phyloP scores from a whole-genome alignment of 2,113 vertebrate genomes.

The Prolemur simus region DNA sequence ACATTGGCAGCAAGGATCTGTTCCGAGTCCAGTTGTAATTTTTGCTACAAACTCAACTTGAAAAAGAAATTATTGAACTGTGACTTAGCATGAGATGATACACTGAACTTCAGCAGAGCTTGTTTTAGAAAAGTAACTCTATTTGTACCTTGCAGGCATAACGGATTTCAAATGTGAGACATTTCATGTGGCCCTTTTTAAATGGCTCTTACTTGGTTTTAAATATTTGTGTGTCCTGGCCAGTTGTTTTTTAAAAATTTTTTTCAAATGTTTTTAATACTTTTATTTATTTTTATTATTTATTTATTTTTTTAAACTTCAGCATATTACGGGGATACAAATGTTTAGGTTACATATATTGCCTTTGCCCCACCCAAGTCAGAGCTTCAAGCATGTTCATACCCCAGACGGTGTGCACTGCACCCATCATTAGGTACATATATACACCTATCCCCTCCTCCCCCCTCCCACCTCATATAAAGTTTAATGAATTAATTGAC shows the following conservation, averaged over 20 bases:
- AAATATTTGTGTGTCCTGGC: not conserved
- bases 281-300: no score
- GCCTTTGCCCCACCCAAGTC: no score
- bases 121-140: not conserved
- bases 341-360: no score
- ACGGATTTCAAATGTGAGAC: constrained; percentile 12
- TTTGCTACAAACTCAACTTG: not conserved
- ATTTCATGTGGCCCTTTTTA: not conserved
- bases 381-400: no score
- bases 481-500: not conserved
- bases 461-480: not conserved
- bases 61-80: not conserved
- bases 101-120: not conserved
- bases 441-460: no score
- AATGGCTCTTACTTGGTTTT: not conserved
- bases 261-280: no score
- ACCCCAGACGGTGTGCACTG: no score
- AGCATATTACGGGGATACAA: no score
- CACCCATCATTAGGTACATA: no score
- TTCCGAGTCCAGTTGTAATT: constrained; percentile 1
- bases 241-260: not conserved
- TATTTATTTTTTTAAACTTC: no score
- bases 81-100: not conserved
- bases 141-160: not conserved
- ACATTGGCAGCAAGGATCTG: not conserved